Evolutionary conservation across 2,888 invertebrate genomes (phyloP).

Genomic region (Saturnia pavonia): DNA sequence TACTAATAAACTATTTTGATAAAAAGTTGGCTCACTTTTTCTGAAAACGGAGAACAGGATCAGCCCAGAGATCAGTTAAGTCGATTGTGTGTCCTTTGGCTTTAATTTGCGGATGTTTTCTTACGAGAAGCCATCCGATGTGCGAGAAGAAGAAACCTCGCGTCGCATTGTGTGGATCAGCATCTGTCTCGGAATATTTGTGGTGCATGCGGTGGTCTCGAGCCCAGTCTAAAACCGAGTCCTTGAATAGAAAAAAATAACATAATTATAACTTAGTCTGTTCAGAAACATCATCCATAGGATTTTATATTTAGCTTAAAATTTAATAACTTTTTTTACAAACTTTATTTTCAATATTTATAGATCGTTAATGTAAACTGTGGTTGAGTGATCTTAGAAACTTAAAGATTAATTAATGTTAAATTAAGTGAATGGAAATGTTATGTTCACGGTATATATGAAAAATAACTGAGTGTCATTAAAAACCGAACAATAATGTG

Average conservation of each 20-base stretch:
- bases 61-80: slow-evolving; percentile 89
- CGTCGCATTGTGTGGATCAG: slow-evolving; percentile 95
- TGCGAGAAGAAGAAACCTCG: slow-evolving; percentile 98
- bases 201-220: slow-evolving; percentile 93
- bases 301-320: no score
- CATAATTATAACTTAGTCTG: background rate
- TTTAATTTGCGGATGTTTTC: slow-evolving; percentile 95
- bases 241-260: slow-evolving; percentile 65
- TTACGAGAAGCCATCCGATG: slow-evolving; percentile 95
- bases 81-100: slow-evolving; percentile 93
- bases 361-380: no score
- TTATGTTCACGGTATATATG: no score
- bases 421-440: no score
- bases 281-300: background rate
- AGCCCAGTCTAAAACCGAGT: slow-evolving; percentile 89
- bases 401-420: no score
- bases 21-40: slow-evolving; percentile 84
- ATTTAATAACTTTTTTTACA: no score
- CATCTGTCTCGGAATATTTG: slow-evolving; percentile 96
- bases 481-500: no score
- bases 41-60: slow-evolving; percentile 92
- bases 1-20: background rate
- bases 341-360: no score
- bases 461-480: no score
- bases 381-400: no score